These are phyloP conservation scores for Iphiclides podalirius DNA, from an alignment of 2,888 invertebrate species.

Conservation along the genomic window DNA sequence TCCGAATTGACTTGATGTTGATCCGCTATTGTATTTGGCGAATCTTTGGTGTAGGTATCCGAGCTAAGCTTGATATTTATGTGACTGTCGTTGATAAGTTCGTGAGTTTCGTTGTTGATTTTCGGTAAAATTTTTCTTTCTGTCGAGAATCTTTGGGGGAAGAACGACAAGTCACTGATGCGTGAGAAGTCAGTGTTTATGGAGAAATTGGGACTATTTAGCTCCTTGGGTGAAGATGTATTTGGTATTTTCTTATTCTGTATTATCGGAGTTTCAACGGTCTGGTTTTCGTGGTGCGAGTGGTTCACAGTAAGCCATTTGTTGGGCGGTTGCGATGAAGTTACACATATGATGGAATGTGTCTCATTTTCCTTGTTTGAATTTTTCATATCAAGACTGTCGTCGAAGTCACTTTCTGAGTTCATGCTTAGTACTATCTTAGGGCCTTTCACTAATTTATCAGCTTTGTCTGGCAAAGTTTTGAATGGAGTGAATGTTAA, in stretches of 20 bases:
- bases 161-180: constrained; percentile 69
- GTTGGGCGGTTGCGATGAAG: constrained; percentile 51
- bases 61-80: constrained; percentile 52
- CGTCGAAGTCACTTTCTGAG: constrained; percentile 63
- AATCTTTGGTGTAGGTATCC: constrained; percentile 78
- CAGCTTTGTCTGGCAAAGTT: constrained; percentile 41
- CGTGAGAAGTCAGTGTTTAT: constrained; percentile 72
- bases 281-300: constrained; percentile 36
- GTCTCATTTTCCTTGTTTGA: constrained; percentile 61
- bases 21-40: constrained; percentile 58
- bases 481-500: constrained; percentile 68
- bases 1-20: constrained; percentile 42
- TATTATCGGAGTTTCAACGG: constrained; percentile 44
- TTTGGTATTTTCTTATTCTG: constrained; percentile 64
- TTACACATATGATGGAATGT: constrained; percentile 58
- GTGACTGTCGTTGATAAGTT: constrained; percentile 51
- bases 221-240: constrained; percentile 70
- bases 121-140: constrained; percentile 62
- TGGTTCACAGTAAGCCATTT: constrained; percentile 53
- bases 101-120: constrained; percentile 57
- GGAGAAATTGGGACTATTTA: constrained; percentile 69
- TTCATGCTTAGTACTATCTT: constrained; percentile 60
- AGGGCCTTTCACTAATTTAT: constrained; percentile 60
- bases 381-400: constrained; percentile 52
- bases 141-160: constrained; percentile 68